Base-by-base conservation (phyloP, 2,888 invertebrate genomes). In the Lottia gigantea region DNA sequence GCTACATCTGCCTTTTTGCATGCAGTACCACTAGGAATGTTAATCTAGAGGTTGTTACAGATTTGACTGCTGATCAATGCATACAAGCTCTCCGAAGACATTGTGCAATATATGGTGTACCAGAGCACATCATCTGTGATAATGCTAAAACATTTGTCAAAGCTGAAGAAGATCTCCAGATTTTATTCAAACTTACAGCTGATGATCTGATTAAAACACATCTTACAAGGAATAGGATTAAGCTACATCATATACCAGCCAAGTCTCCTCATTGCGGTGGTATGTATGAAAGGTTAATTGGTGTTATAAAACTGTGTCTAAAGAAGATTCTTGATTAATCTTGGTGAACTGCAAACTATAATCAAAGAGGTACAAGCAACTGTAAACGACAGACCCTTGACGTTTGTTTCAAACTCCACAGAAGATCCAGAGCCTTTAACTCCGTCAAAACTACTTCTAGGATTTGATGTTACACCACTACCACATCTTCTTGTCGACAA, bases 251-350 rank as follows among this genome's bases (percentile, higher is more conserved):
- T 15, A 49, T 49, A n/a, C 49, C 49, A 49, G 49, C 49, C 19
- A 49, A 49, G 19, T 49, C 49, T 49, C 49, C 49, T n/a, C 49
- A 49, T 49, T 49, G 49, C 11, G 49, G 49, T n/a, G 49, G 49
- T n/a, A 49, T 49, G 49, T 49, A 49, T 49, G 16, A 49, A 19
- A 16, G 49, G 49, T 49, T 49, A 49, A 49, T 49, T n/a, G 49
- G 49, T 4, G 49, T 49, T 49, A 19, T 49, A 7, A 49, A 49
- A 49, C 19, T 19, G 6, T 16, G 16, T 19, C 16, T 49, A n/a
- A 49, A 49, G 49, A 49, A 49, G 49, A 19, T 49, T 49, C 19
- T 19, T 49, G n/a, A 15, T 49, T 14, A 19, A 49, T 19, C 49
- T 49, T 6, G 12, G 19, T 49, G 49, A 49, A 49, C 49, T 49